Percentiles rank a stretch among this genome's conserved stretches.
Conservation (phyloP, 2,113 vertebrate genomes). For the Rhea americana region DNA sequence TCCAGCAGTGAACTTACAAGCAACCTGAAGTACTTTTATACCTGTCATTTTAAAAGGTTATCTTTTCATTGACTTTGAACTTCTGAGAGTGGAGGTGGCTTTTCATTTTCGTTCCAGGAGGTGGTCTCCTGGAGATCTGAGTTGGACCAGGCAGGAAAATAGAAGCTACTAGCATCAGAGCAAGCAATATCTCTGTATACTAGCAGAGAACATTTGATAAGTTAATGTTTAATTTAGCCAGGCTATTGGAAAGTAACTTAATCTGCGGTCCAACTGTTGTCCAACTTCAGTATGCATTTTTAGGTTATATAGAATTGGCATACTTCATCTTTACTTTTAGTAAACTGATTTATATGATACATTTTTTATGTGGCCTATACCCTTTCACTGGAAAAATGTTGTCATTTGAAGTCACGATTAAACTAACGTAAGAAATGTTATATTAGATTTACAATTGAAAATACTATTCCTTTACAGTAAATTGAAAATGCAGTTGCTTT, state of each 20-base stretch:
- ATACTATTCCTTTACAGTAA: no score
- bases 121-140: neutral
- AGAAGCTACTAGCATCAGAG: neutral
- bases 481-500: neutral
- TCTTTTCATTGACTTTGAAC: neutral
- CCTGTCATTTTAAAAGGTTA: no score
- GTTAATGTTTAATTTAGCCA: neutral
- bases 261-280: neutral
- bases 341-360: neutral
- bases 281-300: neutral
- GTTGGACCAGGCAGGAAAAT: neutral
- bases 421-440: conserved; percentile 30
- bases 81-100: neutral
- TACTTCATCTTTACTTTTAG: neutral
- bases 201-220: neutral
- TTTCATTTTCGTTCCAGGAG: neutral
- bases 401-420: conserved; percentile 16
- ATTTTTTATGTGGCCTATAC: neutral
- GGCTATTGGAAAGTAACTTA: neutral
- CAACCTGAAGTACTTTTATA: neutral
- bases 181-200: neutral
- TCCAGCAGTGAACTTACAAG: neutral
- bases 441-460: conserved; percentile 40
- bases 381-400: neutral
- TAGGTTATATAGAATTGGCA: neutral